Conservation (phyloP, 2,113 vertebrate species). For the Formicarius rufipectus region DNA sequence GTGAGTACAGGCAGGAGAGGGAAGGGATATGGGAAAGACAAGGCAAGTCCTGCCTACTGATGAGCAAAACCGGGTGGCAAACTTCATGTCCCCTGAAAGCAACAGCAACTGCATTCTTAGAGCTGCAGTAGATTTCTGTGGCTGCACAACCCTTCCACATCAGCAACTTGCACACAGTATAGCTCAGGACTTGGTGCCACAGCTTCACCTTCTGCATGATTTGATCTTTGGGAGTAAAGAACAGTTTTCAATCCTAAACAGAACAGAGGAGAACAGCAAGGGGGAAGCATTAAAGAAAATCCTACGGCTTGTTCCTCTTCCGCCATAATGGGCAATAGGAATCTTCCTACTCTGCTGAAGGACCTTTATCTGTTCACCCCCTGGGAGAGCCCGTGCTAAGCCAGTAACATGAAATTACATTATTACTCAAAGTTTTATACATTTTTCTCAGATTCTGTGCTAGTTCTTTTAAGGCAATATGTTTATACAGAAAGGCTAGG, state of each 20-base stretch:
- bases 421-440: not conserved
- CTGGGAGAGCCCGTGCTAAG: not conserved
- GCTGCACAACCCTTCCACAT: not conserved
- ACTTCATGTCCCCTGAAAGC: not conserved
- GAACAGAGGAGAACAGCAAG: not conserved
- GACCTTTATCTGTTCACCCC: not conserved
- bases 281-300: not conserved
- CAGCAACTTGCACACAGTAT: too few relatives aligned
- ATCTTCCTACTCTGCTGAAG: not conserved
- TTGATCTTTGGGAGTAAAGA: not conserved
- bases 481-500: not conserved
- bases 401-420: not conserved
- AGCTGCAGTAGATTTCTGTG: not conserved
- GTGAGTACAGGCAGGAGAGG: not conserved
- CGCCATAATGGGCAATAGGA: not conserved
- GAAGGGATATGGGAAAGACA: not conserved
- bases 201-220: not conserved
- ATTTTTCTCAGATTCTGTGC: not conserved
- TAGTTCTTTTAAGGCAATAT: not conserved
- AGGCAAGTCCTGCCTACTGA: not conserved
- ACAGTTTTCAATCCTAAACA: not conserved
- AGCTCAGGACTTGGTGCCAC: not conserved
- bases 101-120: fast-evolving
- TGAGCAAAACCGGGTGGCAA: not conserved
- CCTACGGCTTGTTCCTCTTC: not conserved